phyloP scores from a whole-genome alignment of 2,797 vertebrate genomes.

The Pelodytes ibericus region DNA sequence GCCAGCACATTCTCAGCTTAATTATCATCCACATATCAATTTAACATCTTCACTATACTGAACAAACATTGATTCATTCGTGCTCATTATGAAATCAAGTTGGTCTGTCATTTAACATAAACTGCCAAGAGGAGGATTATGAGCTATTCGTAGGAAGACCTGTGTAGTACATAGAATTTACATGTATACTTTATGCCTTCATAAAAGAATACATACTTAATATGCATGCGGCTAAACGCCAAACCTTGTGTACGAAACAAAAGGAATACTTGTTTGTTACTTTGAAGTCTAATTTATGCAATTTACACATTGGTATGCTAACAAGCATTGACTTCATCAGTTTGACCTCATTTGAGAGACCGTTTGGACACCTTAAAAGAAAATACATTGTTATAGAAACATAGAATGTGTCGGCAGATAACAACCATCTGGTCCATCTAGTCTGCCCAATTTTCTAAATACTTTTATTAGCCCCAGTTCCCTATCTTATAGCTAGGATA shows the following conservation, averaged over 20 bases:
- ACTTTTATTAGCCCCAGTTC: no score
- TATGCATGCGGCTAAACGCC: not conserved
- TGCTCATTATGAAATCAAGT: constrained; percentile 5
- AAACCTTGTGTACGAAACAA: not conserved
- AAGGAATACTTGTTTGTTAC: no score
- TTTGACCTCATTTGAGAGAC: no score
- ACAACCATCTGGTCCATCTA: no score
- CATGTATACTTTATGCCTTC: not conserved
- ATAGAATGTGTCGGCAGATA: no score
- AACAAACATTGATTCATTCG: constrained; percentile 2
- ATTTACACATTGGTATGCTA: no score
- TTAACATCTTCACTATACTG: not conserved
- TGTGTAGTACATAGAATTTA: not conserved
- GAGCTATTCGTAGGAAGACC: not conserved
- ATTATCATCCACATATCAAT: constrained; percentile 1
- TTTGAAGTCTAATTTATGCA: no score
- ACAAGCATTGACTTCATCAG: no score
- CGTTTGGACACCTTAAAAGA: no score
- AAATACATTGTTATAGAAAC: no score
- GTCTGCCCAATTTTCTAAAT: no score
- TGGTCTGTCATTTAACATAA: not conserved
- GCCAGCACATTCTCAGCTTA: constrained; percentile 1
- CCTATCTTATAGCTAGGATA: no score
- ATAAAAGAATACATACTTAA: not conserved
- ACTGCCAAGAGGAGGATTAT: not conserved